Base-by-base conservation (phyloP, 2,888 invertebrate species). In the Limnephilus auricula region DNA sequence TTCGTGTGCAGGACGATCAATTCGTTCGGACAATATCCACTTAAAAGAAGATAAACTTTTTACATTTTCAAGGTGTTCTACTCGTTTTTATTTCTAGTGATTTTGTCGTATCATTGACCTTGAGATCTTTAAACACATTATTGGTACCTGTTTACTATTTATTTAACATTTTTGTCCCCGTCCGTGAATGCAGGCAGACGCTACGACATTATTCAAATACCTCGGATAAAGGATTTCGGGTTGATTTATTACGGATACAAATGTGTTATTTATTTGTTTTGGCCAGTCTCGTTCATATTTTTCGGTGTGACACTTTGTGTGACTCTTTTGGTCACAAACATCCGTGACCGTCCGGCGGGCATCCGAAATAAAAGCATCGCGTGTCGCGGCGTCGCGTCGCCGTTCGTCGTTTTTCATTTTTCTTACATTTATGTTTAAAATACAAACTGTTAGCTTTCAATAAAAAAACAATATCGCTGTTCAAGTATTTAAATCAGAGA, bases 31-130 rank as follows among this genome's bases (percentile, higher is more conserved):
- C 45, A 30, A 30, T 40, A 40, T 88, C 34, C 78, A 78, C 78
- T 88, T 88, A 34, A 18, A 88, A 85, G 40, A 32, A 78, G 79
- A 88, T 87, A 65, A 87, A 78, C 78, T 65, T 88, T 88, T 88
- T 88, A 25, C 78, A 34, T n/a, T 88, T 32, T 40, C 87, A 88
- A 88, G 87, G 87, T 34, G 37, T 78, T 88, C 87, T 65, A 32
- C 65, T 32, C 65, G 50, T 31, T 87, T 87, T 50, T 50, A 31
- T 86, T 87, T 87, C 30, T 34, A 3, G 50, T 18, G 40, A 18
- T 83, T 32, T 84, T n/a, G 13, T 37, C 84, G 37, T 84, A 13
- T 2, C 31, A n/a, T 40, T 45, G 85, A 45, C 85, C 85, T 85
- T 85, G 85, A 85, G 40, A 85, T 85, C 50, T 30, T 30, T 45